Percentiles rank a stretch among this genome's conserved stretches.
Conservation (phyloP, 2,888 invertebrate genomes). For the Octonoba sinensis region DNA sequence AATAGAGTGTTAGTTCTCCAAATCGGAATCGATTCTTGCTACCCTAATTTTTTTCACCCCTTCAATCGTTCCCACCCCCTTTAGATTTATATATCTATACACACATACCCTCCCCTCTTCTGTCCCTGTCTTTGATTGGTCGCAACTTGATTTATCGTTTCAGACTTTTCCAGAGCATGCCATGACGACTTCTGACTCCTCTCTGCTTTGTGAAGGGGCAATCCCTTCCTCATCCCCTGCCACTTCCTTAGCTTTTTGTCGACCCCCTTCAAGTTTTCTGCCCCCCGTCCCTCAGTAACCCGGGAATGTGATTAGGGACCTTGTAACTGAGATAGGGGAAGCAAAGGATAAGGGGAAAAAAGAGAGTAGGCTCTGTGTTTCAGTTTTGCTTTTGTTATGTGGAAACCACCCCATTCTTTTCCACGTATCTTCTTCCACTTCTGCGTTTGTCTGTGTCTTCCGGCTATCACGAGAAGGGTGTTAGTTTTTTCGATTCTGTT, state of each 20-base stretch:
- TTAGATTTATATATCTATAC: neutral
- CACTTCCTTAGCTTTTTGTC: slow-evolving; percentile 11
- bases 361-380: slow-evolving; percentile 6
- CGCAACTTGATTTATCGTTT: slow-evolving; percentile 54
- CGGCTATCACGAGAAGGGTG: no score
- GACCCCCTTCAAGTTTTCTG: slow-evolving; percentile 33
- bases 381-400: neutral
- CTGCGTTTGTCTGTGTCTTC: neutral
- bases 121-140: slow-evolving; percentile 44
- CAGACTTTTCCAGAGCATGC: slow-evolving; percentile 29
- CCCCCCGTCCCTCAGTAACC: slow-evolving; percentile 21
- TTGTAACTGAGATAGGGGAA: slow-evolving; percentile 58
- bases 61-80: slow-evolving; percentile 27
- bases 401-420: neutral
- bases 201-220: slow-evolving; percentile 44
- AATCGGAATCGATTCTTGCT: slow-evolving; percentile 33
- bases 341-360: slow-evolving; percentile 6
- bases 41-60: slow-evolving; percentile 4
- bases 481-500: no score
- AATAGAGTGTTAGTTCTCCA: slow-evolving; percentile 44
- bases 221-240: slow-evolving; percentile 19
- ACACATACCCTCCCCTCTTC: slow-evolving; percentile 27
- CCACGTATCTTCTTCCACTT: neutral
- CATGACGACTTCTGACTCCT: slow-evolving; percentile 29
- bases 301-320: slow-evolving; percentile 56